These are phyloP conservation scores for Setophaga petechia DNA, from an alignment of 2,113 vertebrate genomes.

Conservation along the genomic window DNA sequence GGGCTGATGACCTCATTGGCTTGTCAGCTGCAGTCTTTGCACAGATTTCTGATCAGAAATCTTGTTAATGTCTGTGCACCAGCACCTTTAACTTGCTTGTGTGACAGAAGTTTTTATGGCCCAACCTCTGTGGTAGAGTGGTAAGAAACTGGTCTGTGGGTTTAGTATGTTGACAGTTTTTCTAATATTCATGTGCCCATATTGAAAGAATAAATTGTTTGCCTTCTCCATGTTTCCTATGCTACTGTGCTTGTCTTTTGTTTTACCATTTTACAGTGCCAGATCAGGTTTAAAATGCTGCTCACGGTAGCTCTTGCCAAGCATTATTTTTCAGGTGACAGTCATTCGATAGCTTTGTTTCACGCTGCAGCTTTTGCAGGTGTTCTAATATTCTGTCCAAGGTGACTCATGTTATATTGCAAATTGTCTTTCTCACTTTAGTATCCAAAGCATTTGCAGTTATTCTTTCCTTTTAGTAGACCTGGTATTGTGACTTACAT, in stretches of 20 bases:
- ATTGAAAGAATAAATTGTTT: background rate
- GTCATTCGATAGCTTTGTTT: background rate
- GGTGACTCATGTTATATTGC: background rate
- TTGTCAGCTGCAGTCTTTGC: background rate
- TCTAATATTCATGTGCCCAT: background rate
- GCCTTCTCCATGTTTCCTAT: background rate
- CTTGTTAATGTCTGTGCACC: background rate
- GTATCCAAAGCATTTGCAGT: background rate
- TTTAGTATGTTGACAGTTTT: background rate
- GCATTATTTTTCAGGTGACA: slow-evolving; percentile 22
- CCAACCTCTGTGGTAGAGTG: background rate
- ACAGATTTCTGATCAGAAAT: background rate
- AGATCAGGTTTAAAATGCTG: background rate
- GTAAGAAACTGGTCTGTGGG: background rate
- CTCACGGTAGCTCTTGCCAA: background rate
- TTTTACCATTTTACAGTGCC: background rate
- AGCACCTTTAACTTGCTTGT: background rate
- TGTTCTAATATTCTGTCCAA: background rate
- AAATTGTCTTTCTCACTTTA: background rate
- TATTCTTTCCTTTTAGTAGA: background rate
- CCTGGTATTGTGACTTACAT: background rate
- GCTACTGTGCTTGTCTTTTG: background rate
- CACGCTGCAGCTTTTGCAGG: background rate
- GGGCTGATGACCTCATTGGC: background rate
- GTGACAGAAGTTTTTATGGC: background rate